A percentile compares a stretch with the other conserved stretches of the same genome.
Evolutionary conservation across 2,113 vertebrate genomes (phyloP).

Genomic region (Zeus faber): DNA sequence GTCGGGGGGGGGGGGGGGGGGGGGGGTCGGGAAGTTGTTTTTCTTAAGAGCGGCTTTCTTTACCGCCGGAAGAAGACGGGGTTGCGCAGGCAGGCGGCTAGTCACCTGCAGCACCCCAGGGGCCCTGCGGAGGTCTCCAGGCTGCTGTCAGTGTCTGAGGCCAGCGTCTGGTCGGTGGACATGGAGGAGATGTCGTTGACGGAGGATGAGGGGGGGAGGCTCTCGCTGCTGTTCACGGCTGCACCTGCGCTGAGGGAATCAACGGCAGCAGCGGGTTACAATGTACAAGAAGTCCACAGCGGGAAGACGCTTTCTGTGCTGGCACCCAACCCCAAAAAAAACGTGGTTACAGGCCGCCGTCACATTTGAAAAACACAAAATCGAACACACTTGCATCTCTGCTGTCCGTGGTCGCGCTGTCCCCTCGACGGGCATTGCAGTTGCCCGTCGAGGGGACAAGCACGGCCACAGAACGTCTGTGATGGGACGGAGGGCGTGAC

Average conservation of each 20-base stretch:
- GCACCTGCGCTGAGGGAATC: slow-evolving; percentile 99
- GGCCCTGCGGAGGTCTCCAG: slow-evolving; percentile 98
- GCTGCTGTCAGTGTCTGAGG: slow-evolving; percentile 99
- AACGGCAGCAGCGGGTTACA: slow-evolving; percentile 92
- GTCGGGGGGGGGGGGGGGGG: not conserved
- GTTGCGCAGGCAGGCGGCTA: slow-evolving; percentile 99
- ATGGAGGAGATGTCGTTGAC: slow-evolving; percentile 99
- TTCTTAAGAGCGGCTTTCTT: too few relatives aligned
- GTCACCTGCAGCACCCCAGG: slow-evolving; percentile 99
- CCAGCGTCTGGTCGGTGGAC: slow-evolving; percentile 99
- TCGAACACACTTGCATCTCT: too few relatives aligned
- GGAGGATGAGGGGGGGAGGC: slow-evolving; percentile 96
- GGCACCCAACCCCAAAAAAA: too few relatives aligned
- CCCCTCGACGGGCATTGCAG: too few relatives aligned
- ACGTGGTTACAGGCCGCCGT: too few relatives aligned
- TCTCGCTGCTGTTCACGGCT: slow-evolving; percentile 99
- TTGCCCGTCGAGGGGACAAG: too few relatives aligned
- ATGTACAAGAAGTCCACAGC: slow-evolving; percentile 61
- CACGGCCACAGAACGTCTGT: slow-evolving; percentile 25
- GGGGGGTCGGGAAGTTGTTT: not conserved
- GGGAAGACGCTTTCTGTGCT: not conserved
- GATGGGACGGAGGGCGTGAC: slow-evolving; percentile 15
- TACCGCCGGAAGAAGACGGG: slow-evolving; percentile 97
- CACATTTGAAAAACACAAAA: too few relatives aligned
- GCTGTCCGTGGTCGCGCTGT: too few relatives aligned